Conservation (phyloP, 2,888 invertebrate genomes). For the Drosophila yooni region DNA sequence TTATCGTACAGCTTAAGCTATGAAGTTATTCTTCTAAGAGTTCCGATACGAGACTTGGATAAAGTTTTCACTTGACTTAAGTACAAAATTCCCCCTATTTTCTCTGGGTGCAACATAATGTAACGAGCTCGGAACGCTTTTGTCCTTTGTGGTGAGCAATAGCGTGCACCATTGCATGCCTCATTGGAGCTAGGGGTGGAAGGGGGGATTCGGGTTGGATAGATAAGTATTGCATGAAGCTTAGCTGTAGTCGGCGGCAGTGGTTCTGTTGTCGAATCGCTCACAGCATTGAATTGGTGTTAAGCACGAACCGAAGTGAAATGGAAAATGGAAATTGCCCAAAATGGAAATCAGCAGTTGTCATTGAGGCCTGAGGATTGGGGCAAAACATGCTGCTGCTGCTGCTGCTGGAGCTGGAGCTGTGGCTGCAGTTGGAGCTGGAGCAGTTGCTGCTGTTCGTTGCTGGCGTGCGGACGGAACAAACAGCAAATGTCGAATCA, state of each 20-base stretch:
- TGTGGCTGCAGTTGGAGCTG: not conserved
- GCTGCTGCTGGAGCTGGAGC: conserved; percentile 3
- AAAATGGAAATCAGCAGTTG: conserved; percentile 75
- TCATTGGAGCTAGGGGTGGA: conserved; percentile 1
- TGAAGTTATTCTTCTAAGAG: not conserved
- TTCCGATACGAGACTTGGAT: not conserved
- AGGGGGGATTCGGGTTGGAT: conserved; percentile 9
- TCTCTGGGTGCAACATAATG: conserved; percentile 20
- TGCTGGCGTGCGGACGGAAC: conserved; percentile 43
- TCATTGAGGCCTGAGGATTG: conserved; percentile 50
- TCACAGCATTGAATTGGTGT: conserved; percentile 80
- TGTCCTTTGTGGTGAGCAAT: conserved; percentile 77
- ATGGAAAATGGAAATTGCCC: conserved; percentile 52
- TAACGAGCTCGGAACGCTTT: conserved; percentile 51
- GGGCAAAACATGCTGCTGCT: conserved; percentile 14
- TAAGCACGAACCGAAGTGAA: conserved; percentile 75
- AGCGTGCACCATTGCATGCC: conserved; percentile 60
- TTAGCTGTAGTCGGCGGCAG: conserved; percentile 25
- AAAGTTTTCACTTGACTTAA: not conserved
- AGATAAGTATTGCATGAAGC: conserved; percentile 70
- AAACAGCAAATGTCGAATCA: conserved; percentile 81
- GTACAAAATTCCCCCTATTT: not conserved
- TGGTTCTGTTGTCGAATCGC: conserved; percentile 44
- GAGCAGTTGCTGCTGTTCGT: conserved; percentile 53
- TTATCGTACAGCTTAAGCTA: not conserved